Percentiles rank a stretch among this genome's conserved stretches.
phyloP scores from a whole-genome alignment of 2,113 vertebrate genomes.

The Coregonus clupeaformis region DNA sequence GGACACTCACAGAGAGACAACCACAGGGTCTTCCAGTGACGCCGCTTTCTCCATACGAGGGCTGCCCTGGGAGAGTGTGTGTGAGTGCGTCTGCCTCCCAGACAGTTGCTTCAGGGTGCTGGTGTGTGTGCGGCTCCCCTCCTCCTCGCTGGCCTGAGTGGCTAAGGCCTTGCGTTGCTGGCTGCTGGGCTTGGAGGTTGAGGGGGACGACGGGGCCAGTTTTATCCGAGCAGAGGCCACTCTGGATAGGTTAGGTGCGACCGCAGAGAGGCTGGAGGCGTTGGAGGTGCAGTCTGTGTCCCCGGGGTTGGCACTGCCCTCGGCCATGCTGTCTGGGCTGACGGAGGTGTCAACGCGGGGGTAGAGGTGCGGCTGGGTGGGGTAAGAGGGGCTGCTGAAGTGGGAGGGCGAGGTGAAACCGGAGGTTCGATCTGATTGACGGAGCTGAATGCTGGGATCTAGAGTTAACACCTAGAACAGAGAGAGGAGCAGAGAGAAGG shows the following conservation, averaged over 20 bases:
- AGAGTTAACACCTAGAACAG: constrained; percentile 78
- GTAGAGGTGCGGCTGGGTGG: constrained; percentile 39
- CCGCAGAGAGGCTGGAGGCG: constrained; percentile 67
- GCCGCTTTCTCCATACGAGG: constrained; percentile 62
- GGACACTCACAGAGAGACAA: constrained; percentile 86
- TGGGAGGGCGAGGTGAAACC: constrained; percentile 66
- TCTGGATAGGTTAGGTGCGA: constrained; percentile 53
- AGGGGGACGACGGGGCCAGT: constrained; percentile 47
- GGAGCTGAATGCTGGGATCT: constrained; percentile 77
- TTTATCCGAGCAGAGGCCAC: constrained; percentile 41
- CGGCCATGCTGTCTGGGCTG: constrained; percentile 82
- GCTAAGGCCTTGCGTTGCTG: constrained; percentile 51
- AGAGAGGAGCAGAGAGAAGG: constrained; percentile 25
- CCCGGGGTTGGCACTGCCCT: constrained; percentile 69
- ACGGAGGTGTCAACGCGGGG: constrained; percentile 63
- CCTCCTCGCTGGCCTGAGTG: constrained; percentile 71
- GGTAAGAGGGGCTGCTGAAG: constrained; percentile 63
- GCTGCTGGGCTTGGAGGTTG: constrained; percentile 40
- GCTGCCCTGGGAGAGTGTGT: constrained; percentile 6
- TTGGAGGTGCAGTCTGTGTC: constrained; percentile 81
- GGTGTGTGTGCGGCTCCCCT: constrained; percentile 72
- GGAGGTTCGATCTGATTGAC: constrained; percentile 73
- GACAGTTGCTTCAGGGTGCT: constrained; percentile 63
- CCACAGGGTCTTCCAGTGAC: constrained; percentile 85
- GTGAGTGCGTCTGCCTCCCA: background rate